Conservation (phyloP, 2,888 invertebrate species). For the Mimumesa dahlbomi region DNA sequence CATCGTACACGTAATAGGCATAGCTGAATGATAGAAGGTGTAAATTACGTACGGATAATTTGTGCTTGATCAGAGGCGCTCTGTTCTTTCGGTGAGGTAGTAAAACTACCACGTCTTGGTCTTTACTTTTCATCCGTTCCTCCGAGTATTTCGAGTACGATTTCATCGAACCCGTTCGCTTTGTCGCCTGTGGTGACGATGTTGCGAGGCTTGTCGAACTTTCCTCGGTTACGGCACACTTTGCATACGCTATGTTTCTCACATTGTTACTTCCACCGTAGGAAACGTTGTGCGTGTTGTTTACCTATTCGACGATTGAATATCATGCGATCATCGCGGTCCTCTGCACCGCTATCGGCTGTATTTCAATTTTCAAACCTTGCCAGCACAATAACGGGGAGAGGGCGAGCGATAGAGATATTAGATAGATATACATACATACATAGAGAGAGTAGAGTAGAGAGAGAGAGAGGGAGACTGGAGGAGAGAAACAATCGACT, state of each 20-base stretch:
- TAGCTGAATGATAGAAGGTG: background rate
- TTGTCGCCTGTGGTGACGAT: conserved; percentile 27
- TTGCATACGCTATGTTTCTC: conserved; percentile 82
- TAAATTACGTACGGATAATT: conserved; percentile 70
- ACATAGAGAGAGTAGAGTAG: too few relatives aligned
- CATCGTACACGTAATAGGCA: too few relatives aligned
- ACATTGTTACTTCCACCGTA: conserved; percentile 83
- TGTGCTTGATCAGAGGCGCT: conserved; percentile 72
- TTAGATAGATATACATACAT: too few relatives aligned
- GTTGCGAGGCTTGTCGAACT: conserved; percentile 47
- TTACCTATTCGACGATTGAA: conserved; percentile 65
- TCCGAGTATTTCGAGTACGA: conserved; percentile 58
- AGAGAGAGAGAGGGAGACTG: background rate
- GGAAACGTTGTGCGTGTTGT: conserved; percentile 88
- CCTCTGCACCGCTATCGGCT: too few relatives aligned
- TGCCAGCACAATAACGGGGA: too few relatives aligned
- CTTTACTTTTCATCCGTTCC: conserved; percentile 65
- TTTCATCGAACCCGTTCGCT: conserved; percentile 43
- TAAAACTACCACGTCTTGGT: conserved; percentile 75
- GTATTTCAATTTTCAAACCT: too few relatives aligned
- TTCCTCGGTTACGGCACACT: conserved; percentile 62
- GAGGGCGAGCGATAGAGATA: too few relatives aligned
- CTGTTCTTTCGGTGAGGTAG: conserved; percentile 73
- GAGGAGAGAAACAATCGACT: background rate
- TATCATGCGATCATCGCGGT: background rate